A percentile compares a stretch with the other conserved stretches of the same genome.
Conservation (phyloP, 1,140 invertebrate species). For the Trichonephila inaurata region DNA sequence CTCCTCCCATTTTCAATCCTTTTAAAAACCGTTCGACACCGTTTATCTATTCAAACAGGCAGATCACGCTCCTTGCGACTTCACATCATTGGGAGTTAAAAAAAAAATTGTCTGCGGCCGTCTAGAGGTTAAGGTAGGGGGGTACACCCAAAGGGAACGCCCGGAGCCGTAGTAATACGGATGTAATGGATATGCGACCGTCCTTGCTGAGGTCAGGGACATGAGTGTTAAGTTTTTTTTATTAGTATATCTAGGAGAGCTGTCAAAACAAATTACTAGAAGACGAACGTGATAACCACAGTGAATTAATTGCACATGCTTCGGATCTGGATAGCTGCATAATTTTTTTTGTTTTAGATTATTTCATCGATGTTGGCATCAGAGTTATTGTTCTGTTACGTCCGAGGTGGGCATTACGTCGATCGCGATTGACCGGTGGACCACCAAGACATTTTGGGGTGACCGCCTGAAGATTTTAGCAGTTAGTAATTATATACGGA, state of each 20-base stretch:
- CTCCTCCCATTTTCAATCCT: background rate
- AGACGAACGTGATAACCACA: background rate
- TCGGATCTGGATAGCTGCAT: too few relatives aligned
- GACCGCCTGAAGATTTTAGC: too few relatives aligned
- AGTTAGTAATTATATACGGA: too few relatives aligned
- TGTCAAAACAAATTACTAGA: constrained; percentile 4
- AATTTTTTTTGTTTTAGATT: too few relatives aligned
- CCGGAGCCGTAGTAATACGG: background rate
- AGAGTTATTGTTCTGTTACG: too few relatives aligned
- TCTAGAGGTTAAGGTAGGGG: constrained; percentile 1
- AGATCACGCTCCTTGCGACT: background rate
- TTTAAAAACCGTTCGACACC: background rate
- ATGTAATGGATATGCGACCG: constrained; percentile 32
- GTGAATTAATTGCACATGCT: background rate
- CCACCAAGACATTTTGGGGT: fast-evolving
- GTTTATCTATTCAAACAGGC: constrained; percentile 1
- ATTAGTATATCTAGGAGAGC: background rate
- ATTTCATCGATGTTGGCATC: too few relatives aligned
- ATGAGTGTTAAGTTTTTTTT: background rate
- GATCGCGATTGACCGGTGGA: fast-evolving
- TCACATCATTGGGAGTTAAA: background rate
- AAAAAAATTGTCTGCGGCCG: constrained; percentile 14
- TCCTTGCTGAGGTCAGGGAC: constrained; percentile 33
- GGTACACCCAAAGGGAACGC: constrained; percentile 10
- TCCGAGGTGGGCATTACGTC: too few relatives aligned